Conservation (phyloP, 2,797 vertebrate genomes). For the Megalops cyprinoides region DNA sequence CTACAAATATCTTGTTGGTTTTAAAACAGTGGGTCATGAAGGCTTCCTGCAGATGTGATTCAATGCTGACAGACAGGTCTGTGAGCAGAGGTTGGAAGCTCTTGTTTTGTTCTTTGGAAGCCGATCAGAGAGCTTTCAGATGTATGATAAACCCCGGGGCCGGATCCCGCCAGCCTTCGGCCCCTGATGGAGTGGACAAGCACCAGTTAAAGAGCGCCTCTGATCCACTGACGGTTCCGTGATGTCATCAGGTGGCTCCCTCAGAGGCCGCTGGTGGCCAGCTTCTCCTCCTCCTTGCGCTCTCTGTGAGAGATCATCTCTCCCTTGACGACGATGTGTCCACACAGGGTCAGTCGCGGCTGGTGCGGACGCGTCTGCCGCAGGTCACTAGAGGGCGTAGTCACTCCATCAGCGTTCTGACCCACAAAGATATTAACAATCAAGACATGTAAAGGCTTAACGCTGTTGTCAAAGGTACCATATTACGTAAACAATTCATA, state of each 20-base stretch:
- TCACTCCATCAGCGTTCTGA: slow-evolving; percentile 33
- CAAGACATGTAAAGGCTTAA: too few species aligned
- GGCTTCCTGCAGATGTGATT: not conserved
- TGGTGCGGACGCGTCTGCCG: slow-evolving; percentile 64
- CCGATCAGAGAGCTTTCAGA: not conserved
- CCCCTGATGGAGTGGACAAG: not conserved
- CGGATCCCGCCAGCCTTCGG: not conserved
- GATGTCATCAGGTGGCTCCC: not conserved
- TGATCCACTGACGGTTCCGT: not conserved
- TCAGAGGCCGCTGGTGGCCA: slow-evolving; percentile 47
- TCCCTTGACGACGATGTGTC: slow-evolving; percentile 42
- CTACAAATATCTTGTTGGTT: too few species aligned
- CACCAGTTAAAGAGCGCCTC: not conserved
- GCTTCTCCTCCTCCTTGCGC: slow-evolving; percentile 45
- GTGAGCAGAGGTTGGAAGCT: not conserved
- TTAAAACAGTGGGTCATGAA: too few species aligned
- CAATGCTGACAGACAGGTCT: not conserved
- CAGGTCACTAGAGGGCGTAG: slow-evolving; percentile 62
- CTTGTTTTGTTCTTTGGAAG: not conserved
- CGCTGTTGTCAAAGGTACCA: too few species aligned
- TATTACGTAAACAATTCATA: too few species aligned
- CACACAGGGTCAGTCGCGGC: slow-evolving; percentile 64
- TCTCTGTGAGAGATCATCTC: slow-evolving; percentile 30
- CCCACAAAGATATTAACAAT: too few species aligned
- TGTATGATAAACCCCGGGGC: not conserved